Base-by-base conservation (phyloP, 2,797 vertebrate species). In the Sparidentex hasta region DNA sequence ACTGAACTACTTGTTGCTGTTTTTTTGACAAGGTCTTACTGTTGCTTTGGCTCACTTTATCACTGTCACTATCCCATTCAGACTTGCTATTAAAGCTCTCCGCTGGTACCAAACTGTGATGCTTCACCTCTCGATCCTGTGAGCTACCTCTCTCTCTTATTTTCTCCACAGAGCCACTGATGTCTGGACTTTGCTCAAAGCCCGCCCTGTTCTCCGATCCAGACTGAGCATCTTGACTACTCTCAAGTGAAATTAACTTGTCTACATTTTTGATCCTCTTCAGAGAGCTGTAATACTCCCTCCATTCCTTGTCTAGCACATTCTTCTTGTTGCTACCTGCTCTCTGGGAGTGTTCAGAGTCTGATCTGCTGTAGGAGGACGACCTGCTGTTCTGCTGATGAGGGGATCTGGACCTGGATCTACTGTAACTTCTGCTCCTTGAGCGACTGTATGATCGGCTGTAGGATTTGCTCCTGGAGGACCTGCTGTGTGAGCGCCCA, bases 351-450 rank as follows among this genome's bases (percentile, higher is more conserved):
- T 90, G 94, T 33, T 93, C 96, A 0, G 97, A 97, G 0, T 96
- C 96, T 0, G 98, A 98, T 7, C 93, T 94, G 29, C 96, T 97
- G 75, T 74, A 93, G 1, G 91, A 96, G 0, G 96, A 97, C 0
- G 90, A 95, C 55, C 92, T 96, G 27, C 96, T 97, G 55, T 58
- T 87, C 78, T 92, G 94, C 27, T 78, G 94, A 57, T 76, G 82
- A 56, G 61, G 87, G 7, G 97, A 96, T n/a, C 86, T 95, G 0
- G 96, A 97, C 71, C 87, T 94, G 1, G 96, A 97, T 76, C 95
- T 96, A 2, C 94, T 96, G 2, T 73, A 91, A 82, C 96, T 97
- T 47, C 93, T 95, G 83, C 97, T 98, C 52, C 88, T 94, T 4
- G 98, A 98, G 33, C 93, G 94, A 54, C 90, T 92, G 71, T 80